A percentile compares a stretch with the other conserved stretches of the same genome.
Conservation (phyloP, 2,888 invertebrate species). For the Perizoma affinitatum region DNA sequence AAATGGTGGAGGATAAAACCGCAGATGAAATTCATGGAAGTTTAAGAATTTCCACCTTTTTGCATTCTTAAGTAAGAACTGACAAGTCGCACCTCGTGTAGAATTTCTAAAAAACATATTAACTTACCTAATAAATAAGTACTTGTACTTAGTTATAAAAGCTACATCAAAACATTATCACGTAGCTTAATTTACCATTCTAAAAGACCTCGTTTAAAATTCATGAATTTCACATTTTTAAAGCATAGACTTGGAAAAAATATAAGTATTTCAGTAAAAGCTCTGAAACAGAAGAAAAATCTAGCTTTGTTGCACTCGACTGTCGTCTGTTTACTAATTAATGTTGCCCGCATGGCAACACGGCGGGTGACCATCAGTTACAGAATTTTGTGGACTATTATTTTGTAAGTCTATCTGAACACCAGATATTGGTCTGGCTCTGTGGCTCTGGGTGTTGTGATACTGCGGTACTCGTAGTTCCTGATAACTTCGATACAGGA, state of each 20-base stretch:
- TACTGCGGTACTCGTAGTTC: no score
- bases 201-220: slow-evolving; percentile 46
- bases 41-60: no score
- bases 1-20: no score
- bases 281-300: slow-evolving; percentile 61
- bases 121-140: no score
- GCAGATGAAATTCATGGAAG: no score
- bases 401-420: neutral
- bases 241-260: slow-evolving; percentile 52
- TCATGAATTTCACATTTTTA: slow-evolving; percentile 52
- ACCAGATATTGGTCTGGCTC: no score
- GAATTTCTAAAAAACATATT: no score
- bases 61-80: no score
- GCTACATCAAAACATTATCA: slow-evolving; percentile 39
- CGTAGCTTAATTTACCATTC: slow-evolving; percentile 46
- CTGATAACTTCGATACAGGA: no score
- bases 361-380: slow-evolving; percentile 46
- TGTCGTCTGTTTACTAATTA: slow-evolving; percentile 78
- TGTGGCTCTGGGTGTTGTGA: no score
- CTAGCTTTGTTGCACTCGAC: slow-evolving; percentile 69
- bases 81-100: no score
- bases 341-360: slow-evolving; percentile 75
- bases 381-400: slow-evolving; percentile 6
- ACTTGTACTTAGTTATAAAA: slow-evolving; percentile 6
- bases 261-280: slow-evolving; percentile 43